Percentiles rank a stretch among this genome's conserved stretches.
Evolutionary conservation across 2,797 vertebrate species (phyloP).

Genomic region (Siniperca obscura): DNA sequence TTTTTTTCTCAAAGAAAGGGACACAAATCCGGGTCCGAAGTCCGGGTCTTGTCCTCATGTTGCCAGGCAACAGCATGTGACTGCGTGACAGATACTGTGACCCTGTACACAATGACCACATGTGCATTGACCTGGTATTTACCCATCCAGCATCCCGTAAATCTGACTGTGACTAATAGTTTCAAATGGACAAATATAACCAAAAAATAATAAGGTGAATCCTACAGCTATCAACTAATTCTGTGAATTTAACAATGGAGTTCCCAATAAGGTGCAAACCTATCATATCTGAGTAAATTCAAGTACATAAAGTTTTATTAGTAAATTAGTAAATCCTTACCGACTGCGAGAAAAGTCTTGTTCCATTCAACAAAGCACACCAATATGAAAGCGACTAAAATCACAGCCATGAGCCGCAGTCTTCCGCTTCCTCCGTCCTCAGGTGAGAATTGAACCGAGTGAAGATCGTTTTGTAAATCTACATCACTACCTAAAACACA

Average conservation of each 20-base stretch:
- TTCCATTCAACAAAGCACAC: constrained; percentile 46
- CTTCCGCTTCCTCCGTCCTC: constrained; percentile 26
- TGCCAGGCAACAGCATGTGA: constrained; percentile 69
- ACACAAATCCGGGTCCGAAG: constrained; percentile 64
- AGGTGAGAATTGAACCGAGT: background rate
- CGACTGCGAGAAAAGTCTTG: constrained; percentile 46
- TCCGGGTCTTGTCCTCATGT: constrained; percentile 41
- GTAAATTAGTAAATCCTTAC: constrained; percentile 57
- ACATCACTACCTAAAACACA: constrained; percentile 24
- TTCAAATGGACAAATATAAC: background rate
- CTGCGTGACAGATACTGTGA: constrained; percentile 43
- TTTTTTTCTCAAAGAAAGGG: background rate
- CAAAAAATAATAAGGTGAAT: background rate
- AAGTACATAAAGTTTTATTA: background rate
- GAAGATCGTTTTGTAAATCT: background rate
- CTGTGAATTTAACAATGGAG: rapidly evolving
- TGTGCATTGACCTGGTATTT: constrained; percentile 33
- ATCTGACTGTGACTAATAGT: background rate
- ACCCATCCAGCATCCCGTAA: constrained; percentile 1
- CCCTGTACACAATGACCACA: constrained; percentile 17
- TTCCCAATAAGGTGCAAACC: rapidly evolving
- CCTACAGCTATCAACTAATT: background rate
- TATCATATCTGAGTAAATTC: background rate
- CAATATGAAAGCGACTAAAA: constrained; percentile 54
- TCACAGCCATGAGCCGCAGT: constrained; percentile 62